Percentiles rank a stretch among this genome's conserved stretches.
Evolutionary conservation across 30 jellyfish, hydroid and myxozoan genomes (phyloP).

Genomic region (Aurelia coerulea): DNA sequence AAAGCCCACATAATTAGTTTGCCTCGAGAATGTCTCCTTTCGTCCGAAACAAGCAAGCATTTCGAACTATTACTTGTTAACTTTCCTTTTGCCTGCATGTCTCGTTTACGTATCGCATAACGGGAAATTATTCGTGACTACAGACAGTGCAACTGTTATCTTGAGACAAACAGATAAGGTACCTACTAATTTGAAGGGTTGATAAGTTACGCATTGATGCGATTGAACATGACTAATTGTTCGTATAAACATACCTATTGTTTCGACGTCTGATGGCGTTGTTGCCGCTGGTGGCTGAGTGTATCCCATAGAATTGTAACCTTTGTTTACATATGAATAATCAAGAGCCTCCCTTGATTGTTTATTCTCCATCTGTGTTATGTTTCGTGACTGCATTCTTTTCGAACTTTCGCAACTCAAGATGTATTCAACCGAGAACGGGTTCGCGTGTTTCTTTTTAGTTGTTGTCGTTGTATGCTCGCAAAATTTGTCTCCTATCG

Average conservation of each 20-base stretch:
- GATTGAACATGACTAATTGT: too few relatives aligned
- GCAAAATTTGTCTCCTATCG: constrained; percentile 18
- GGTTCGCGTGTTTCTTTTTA: constrained; percentile 67
- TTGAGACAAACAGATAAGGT: neutral
- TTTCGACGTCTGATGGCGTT: constrained; percentile 59
- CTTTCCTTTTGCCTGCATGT: too few relatives aligned
- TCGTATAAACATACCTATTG: constrained; percentile 47
- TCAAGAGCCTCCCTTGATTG: constrained; percentile 37
- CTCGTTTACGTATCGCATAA: too few relatives aligned
- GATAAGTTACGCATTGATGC: too few relatives aligned
- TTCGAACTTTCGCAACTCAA: constrained; percentile 63
- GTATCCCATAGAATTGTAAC: constrained; percentile 36
- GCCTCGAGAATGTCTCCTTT: too few relatives aligned
- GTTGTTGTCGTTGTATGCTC: constrained; percentile 30
- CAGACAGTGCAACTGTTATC: neutral
- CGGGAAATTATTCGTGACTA: too few relatives aligned
- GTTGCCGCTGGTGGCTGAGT: constrained; percentile 50
- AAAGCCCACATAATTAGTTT: too few relatives aligned
- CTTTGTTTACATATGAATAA: constrained; percentile 31
- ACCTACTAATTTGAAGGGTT: too few relatives aligned
- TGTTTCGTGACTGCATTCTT: constrained; percentile 31
- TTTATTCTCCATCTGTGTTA: constrained; percentile 27
- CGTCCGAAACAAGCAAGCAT: too few relatives aligned
- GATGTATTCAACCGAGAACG: constrained; percentile 68
- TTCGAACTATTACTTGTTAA: too few relatives aligned